Base-by-base conservation (phyloP, 2,113 vertebrate genomes). In the Lasiurus cinereus region DNA sequence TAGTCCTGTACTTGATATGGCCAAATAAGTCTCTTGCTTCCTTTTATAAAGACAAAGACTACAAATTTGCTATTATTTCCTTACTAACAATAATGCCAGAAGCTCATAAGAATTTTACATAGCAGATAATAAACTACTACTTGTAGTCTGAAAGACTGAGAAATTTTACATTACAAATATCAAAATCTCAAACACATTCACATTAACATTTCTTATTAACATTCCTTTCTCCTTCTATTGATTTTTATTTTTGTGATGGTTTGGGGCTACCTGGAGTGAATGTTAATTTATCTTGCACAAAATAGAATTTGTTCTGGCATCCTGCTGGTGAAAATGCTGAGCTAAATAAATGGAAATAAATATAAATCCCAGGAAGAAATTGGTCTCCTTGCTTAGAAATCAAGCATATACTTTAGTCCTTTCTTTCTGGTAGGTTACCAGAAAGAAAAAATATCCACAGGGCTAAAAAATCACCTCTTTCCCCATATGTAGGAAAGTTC, bases 261-360 rank as follows among this genome's bases (percentile, higher is more conserved):
- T 97, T 97, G 13, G 90, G 72, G 91, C 77, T 96, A 94, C 70
- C 90, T 88, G 83, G 59, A 69, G 76, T 91, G 94, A 95, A 43
- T 77, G 86, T 97, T 97, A 90, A 92, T 95, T 97, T 97, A n/a
- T 96, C 92, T 78, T 95, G 73, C 96, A 83, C 13, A 64, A 95
- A 90, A 96, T 21, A 88, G 73, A 69, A 22, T 83, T 91, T 66
- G 91, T 97, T 97, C 77, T 90, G 96, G 50, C 88, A 43, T 95
- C 83, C 94, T 97, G 80, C 43, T 69, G 84, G 88, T 94, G 50
- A 67, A 36, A 94, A 93, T 7, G 0, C 7, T 27, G 73, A 90
- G 66, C 43, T 77, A 79, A 97, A 88, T 93, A 92, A 86, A 95
- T 86, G 67, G 89, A 96, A 88, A 89, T 83, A 88, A 66, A 70